phyloP scores from a whole-genome alignment of 2,888 invertebrate genomes.

The Uropetala carovei region DNA sequence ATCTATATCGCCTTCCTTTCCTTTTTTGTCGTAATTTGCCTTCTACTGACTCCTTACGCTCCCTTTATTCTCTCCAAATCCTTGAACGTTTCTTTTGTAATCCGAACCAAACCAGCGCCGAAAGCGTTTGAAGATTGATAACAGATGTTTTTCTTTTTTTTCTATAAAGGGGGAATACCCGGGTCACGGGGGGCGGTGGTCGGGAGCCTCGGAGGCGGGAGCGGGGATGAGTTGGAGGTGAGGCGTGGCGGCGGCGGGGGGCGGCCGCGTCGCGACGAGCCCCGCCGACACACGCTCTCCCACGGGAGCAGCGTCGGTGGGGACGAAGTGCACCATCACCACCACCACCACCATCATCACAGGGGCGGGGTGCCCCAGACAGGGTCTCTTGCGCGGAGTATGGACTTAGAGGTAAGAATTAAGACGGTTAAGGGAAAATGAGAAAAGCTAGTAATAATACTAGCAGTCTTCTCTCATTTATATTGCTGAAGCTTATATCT shows the following conservation, averaged over 20 bases:
- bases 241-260: conserved; percentile 68
- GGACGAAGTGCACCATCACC: conserved; percentile 72
- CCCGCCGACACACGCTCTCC: conserved; percentile 88
- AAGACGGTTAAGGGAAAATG: too few relatives aligned
- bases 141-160: background rate
- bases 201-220: conserved; percentile 70
- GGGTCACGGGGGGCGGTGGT: conserved; percentile 74
- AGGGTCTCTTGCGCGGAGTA: conserved; percentile 80
- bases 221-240: conserved; percentile 67
- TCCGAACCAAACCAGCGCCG: background rate
- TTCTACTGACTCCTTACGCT: background rate
- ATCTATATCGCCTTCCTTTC: too few relatives aligned
- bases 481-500: too few relatives aligned
- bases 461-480: too few relatives aligned
- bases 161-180: conserved; percentile 71
- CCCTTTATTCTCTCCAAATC: background rate
- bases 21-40: too few relatives aligned
- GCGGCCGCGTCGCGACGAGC: conserved; percentile 81
- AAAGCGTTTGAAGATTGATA: background rate
- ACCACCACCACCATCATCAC: conserved; percentile 82
- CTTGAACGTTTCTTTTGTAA: background rate
- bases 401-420: conserved; percentile 86
- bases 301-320: conserved; percentile 73
- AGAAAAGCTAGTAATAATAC: too few relatives aligned
- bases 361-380: conserved; percentile 78